Percentiles rank a stretch among this genome's conserved stretches.
phyloP scores from a whole-genome alignment of 2,113 vertebrate genomes.

The Melanotaenia duboulayi region DNA sequence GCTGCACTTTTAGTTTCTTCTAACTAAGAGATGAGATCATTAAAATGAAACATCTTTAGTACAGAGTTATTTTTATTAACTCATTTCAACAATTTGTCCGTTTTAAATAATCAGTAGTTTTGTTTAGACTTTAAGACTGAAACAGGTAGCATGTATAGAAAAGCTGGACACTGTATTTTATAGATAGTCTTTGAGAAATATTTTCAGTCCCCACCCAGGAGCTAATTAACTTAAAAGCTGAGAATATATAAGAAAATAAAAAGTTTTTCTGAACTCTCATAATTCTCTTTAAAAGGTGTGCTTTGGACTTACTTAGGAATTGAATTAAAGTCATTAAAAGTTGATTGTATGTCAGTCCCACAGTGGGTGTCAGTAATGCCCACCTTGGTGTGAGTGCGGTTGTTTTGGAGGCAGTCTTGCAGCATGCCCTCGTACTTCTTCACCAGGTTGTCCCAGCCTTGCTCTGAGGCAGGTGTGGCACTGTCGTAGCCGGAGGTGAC shows the following conservation, averaged over 20 bases:
- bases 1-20: background rate
- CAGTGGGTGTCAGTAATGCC: background rate
- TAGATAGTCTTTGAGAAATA: background rate
- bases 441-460: slow-evolving; percentile 83
- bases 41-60: background rate
- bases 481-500: slow-evolving; percentile 87
- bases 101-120: background rate
- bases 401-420: slow-evolving; percentile 85
- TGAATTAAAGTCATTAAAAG: background rate
- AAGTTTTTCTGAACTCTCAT: no score
- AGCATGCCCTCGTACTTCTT: slow-evolving; percentile 86
- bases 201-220: background rate
- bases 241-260: no score
- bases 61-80: background rate
- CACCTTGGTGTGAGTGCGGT: slow-evolving; percentile 85
- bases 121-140: no score
- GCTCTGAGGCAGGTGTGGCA: slow-evolving; percentile 70
- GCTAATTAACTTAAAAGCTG: background rate
- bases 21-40: background rate
- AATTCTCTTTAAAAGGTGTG: no score
- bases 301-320: background rate
- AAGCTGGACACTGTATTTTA: background rate
- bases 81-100: background rate
- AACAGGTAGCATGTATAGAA: background rate
- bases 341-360: background rate